phyloP scores from a whole-genome alignment of 2,113 vertebrate genomes.

The Carassius gibelio region DNA sequence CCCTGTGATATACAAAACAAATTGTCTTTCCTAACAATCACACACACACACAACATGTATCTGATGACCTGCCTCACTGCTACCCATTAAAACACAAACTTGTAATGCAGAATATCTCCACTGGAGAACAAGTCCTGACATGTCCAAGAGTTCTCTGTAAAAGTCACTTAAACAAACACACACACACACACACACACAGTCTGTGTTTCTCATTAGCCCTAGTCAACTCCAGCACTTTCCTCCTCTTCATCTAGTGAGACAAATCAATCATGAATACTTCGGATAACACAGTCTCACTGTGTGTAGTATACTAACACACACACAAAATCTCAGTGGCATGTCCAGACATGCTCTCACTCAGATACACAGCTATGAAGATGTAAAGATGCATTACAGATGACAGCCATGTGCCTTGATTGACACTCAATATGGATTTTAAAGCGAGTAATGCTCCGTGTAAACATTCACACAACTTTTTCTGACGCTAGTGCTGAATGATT shows the following conservation, averaged over 20 bases:
- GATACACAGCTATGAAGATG: not conserved
- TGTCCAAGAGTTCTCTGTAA: constrained; percentile 15
- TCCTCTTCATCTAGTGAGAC: not conserved
- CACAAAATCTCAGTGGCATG: not conserved
- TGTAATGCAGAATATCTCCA: not conserved
- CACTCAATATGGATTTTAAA: not conserved
- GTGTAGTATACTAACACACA: not conserved
- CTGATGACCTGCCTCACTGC: not conserved
- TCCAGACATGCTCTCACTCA: not conserved
- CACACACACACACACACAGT: not conserved
- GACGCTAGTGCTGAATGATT: not conserved
- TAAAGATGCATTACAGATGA: not conserved
- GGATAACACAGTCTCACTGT: not conserved
- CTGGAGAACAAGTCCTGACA: constrained; percentile 31
- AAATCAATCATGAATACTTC: constrained; percentile 27
- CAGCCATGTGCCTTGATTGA: constrained; percentile 5
- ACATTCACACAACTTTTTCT: not conserved
- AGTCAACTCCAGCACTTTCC: not conserved
- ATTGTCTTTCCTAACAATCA: not conserved
- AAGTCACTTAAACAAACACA: not conserved
- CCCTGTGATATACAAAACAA: too few relatives aligned
- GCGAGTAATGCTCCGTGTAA: not conserved
- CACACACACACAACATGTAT: not conserved
- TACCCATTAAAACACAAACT: not conserved
- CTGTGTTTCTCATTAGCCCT: not conserved